Base-by-base conservation (phyloP, 2,113 vertebrate genomes). In the Perccottus glenii region DNA sequence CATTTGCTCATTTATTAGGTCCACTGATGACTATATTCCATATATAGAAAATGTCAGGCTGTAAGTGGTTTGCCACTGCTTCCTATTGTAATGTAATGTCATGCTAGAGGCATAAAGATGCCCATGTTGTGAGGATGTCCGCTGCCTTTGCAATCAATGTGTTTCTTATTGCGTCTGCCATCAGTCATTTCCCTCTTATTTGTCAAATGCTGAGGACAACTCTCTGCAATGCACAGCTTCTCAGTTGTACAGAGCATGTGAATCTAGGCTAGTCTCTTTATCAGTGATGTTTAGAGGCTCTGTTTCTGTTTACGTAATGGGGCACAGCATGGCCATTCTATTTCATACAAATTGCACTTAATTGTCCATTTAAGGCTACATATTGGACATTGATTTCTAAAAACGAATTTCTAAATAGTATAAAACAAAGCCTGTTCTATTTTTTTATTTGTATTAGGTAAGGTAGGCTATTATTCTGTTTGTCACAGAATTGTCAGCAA, bases 91-190 rank as follows among this genome's bases (percentile, higher is more conserved):
- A 33, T 52, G 10, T 27, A 33, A 52, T 32, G 38, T 40, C 38
- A 40, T 40, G 5, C 8, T 5, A 40, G 38, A 2, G 38, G n/a
- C n/a, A n/a, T n/a, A 53, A 53, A 36, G 3, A 6, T 12, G 52
- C 33, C 52, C 14, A 33, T 36, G 12, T 36, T n/a, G 4, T 3
- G 12, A 55, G 52, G 52, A 55, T 55, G 12, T n/a, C 52, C 33
- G 12, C 52, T 36, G 11, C 33, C 52, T 36, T 32, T 12, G 33
- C 33, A 55, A 35, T 55, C 33, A 55, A 14, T 55, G 33, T 32
- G 14, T 55, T 55, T 55, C 52, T 55, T n/a, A 9, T 55, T 38
- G 49, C 5, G 49, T 51, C 27, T 50, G 48, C 10, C 48, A 50
- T 50, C 16, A 27, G 48, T 50, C 48, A 50, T 50, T 51, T 51